These are phyloP conservation scores for Caradrina kadenii DNA, from an alignment of 2,888 invertebrate genomes.

Conservation along the genomic window DNA sequence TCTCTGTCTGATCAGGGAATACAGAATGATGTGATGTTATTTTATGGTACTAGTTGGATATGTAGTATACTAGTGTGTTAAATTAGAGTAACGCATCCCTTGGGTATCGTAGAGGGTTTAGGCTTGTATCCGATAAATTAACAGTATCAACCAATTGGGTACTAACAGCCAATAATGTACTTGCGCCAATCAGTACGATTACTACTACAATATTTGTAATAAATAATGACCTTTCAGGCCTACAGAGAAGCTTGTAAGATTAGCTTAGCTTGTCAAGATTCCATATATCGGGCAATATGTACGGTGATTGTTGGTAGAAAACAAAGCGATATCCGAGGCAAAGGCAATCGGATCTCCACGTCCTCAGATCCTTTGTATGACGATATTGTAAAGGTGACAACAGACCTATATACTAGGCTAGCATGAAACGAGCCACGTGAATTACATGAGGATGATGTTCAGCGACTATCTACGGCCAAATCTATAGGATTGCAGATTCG, in stretches of 20 bases:
- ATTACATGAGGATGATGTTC: conserved; percentile 40
- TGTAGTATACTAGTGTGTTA: background rate
- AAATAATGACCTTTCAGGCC: too few relatives aligned
- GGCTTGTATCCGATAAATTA: conserved; percentile 16
- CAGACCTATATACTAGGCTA: conserved; percentile 18
- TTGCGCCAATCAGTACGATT: background rate
- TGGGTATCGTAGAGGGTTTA: conserved; percentile 33
- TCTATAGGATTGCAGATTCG: conserved; percentile 41
- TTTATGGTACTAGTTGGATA: background rate
- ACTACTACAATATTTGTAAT: too few relatives aligned
- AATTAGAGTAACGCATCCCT: conserved; percentile 39
- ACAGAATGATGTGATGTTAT: conserved; percentile 7
- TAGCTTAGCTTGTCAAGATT: conserved; percentile 14
- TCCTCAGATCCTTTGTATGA: conserved; percentile 46
- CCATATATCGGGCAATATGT: conserved; percentile 20
- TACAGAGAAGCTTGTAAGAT: too few relatives aligned
- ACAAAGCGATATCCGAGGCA: conserved; percentile 47
- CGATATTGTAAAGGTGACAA: conserved; percentile 51
- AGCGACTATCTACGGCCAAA: conserved; percentile 28
- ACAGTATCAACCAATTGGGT: background rate
- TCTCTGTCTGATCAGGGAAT: background rate
- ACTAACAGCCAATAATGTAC: background rate
- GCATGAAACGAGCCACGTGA: conserved; percentile 41
- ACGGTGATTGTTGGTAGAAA: conserved; percentile 41
- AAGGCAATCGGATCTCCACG: conserved; percentile 39